Percentiles rank a stretch among this genome's conserved stretches.
Conservation (phyloP, 2,113 vertebrate genomes). For the Monarcha castaneiventris region DNA sequence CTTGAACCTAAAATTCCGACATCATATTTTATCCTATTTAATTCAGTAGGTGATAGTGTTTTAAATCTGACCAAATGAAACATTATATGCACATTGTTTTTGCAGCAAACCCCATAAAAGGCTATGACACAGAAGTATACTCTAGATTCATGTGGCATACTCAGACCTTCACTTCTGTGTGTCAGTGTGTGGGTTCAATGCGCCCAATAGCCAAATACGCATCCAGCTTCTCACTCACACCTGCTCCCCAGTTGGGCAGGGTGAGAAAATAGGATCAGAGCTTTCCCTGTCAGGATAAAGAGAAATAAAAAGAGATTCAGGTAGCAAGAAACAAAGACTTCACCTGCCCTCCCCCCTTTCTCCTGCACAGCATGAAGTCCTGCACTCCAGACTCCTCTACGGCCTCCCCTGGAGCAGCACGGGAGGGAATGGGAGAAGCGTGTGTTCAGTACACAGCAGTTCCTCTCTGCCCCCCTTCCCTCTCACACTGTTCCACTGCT, state of each 20-base stretch:
- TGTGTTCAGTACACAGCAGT: not conserved
- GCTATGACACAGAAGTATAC: not conserved
- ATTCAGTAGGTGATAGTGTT: not conserved
- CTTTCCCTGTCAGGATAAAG: not conserved
- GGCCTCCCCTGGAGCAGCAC: rapidly evolving
- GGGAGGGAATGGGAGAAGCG: rapidly evolving
- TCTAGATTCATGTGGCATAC: not conserved
- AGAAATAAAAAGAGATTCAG: not conserved
- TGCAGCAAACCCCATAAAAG: not conserved
- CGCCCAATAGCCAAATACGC: not conserved
- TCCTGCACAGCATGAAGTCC: not conserved
- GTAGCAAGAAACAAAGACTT: not conserved
- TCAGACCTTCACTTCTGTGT: not conserved
- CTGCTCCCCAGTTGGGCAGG: rapidly evolving
- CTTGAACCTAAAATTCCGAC: not conserved
- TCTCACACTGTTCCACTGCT: not conserved
- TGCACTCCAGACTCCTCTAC: not conserved
- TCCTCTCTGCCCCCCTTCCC: rapidly evolving
- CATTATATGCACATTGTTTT: not conserved
- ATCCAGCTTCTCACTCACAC: not conserved
- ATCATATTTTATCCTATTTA: not conserved
- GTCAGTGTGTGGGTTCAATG: not conserved
- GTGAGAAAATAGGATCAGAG: not conserved
- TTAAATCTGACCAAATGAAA: not conserved
- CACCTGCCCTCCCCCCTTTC: not conserved